phyloP scores from a whole-genome alignment of 2,113 vertebrate genomes.

The Galbula dea region DNA sequence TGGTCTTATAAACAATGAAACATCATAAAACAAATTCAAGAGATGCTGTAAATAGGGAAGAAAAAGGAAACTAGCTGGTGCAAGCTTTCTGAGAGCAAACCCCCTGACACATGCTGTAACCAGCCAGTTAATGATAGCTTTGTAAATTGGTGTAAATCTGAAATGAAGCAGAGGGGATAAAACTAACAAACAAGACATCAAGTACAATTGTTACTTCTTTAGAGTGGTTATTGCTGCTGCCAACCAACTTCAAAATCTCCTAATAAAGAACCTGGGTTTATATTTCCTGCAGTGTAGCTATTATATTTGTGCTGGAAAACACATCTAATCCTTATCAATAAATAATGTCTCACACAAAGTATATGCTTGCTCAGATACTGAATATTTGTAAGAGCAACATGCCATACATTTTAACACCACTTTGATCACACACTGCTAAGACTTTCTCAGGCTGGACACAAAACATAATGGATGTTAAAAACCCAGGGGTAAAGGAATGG shows the following conservation, averaged over 20 bases:
- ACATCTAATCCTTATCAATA: background rate
- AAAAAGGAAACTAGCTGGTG: background rate
- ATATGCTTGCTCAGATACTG: background rate
- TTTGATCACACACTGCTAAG: background rate
- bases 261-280: background rate
- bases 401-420: background rate
- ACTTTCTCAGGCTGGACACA: background rate
- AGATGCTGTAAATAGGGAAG: background rate
- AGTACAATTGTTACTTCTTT: background rate
- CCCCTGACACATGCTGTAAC: background rate
- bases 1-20: slow-evolving; percentile 8
- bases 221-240: background rate
- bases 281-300: background rate
- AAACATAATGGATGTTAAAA: background rate
- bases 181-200: slow-evolving; percentile 31
- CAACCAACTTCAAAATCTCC: background rate
- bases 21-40: slow-evolving; percentile 33
- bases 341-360: background rate
- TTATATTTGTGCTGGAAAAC: background rate
- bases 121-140: slow-evolving; percentile 44
- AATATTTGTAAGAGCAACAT: background rate
- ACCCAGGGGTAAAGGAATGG: background rate
- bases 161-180: slow-evolving; percentile 39
- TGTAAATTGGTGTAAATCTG: slow-evolving; percentile 39
- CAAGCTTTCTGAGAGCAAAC: background rate